These are phyloP conservation scores for Nerophis ophidion DNA, from an alignment of 2,113 vertebrate species.

Conservation along the genomic window DNA sequence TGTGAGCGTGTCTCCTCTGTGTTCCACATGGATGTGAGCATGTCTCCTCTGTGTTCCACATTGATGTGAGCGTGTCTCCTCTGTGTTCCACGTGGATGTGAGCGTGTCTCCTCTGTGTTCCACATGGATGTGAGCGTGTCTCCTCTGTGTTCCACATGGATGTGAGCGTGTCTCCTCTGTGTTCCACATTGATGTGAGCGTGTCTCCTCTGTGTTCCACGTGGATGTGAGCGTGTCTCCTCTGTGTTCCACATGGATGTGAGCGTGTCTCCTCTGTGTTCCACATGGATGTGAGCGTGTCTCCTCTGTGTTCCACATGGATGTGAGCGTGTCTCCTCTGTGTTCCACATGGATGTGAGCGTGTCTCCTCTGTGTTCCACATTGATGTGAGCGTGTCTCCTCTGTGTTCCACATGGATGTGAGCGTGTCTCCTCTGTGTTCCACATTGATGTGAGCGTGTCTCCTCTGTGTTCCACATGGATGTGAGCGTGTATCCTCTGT, in stretches of 20 bases:
- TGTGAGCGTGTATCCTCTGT: not conserved
- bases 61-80: not conserved
- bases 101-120: not conserved
- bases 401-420: not conserved
- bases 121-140: not conserved
- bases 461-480: not conserved
- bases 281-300: not conserved
- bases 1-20: not conserved
- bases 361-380: not conserved
- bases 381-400: not conserved
- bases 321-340: not conserved
- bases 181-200: not conserved
- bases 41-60: not conserved
- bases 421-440: not conserved
- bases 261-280: not conserved
- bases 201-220: not conserved
- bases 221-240: not conserved
- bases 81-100: not conserved
- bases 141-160: not conserved
- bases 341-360: not conserved
- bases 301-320: not conserved
- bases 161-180: not conserved
- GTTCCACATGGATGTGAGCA: not conserved
- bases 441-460: not conserved
- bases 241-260: not conserved